Evolutionary conservation across 2,113 vertebrate genomes (phyloP), one percentile per base, ranked within the genome.

Genomic region (Pseudopodoces humilis): DNA sequence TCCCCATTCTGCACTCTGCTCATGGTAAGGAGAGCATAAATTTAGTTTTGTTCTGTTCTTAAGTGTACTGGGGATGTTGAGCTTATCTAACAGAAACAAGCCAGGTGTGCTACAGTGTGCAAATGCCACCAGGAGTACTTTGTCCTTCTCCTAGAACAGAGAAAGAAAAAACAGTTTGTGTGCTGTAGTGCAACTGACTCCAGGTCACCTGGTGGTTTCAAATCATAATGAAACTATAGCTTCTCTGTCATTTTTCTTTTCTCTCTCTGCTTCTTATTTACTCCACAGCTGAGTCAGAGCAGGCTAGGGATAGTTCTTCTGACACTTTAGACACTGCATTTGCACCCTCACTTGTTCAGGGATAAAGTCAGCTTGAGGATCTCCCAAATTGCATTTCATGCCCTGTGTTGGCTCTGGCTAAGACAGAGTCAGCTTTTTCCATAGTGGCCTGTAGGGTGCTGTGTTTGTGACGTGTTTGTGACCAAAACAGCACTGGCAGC

Each of bases 401-500:
- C 16, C 64, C 10, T 46, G 31, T 25, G 21, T 44, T 68, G 49
- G 22, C n/a, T 81, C 47, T 81, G 69, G n/a, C 64, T 39, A 18
- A n/a, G n/a, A 43, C 14, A 30, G 17, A 41, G 21, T 13, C 62
- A 64, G 55, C 65, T 47, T 47, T 33, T 64, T 69, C 31, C 71
- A 30, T 1, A 63, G 59, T 33, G 63, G 52, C 69, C 43, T 0
- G 0, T 58, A n/a, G 0, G 11, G 63, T 67, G 50, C 63, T 35
- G 33, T 35, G 25, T 78, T 82, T 74, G 55, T 64, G 77, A 78
- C 76, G 33, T 35, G 25, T 78, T 82, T 74, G 55, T 64, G 77
- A 78, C 76, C 56, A 59, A 20, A 88, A 7, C 20, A 15, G 49
- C 0, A 1, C 20, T 39, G 60, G 58, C 31, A 62, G 68, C 10